Percentiles rank a stretch among this genome's conserved stretches.
Evolutionary conservation across 2,113 vertebrate genomes (phyloP).

Genomic region (Neotoma lepida): DNA sequence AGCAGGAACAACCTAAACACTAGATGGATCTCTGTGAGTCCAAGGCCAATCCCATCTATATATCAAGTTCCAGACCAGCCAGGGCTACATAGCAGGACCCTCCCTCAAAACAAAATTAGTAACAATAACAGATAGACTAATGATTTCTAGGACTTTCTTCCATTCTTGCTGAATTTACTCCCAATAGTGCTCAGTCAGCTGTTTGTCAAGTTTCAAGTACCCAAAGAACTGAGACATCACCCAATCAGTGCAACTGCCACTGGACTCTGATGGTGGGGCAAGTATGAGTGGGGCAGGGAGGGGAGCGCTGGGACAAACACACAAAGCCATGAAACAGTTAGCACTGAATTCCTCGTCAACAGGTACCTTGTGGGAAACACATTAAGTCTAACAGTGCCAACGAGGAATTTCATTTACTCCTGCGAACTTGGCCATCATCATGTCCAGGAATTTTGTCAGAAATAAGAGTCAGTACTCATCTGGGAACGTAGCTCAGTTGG

Average conservation of each 20-base stretch:
- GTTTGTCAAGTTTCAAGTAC: not conserved
- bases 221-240: not conserved
- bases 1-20: not conserved
- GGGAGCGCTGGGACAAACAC: not conserved
- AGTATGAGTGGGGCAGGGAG: not conserved
- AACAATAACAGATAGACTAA: not conserved
- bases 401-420: not conserved
- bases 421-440: not conserved
- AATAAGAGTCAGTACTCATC: not conserved
- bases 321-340: not conserved
- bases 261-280: not conserved
- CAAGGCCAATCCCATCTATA: not conserved
- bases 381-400: not conserved
- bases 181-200: not conserved
- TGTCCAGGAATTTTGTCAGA: not conserved
- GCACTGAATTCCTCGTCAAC: not conserved
- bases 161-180: not conserved
- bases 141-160: not conserved
- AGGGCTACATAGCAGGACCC: not conserved
- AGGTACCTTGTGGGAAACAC: not conserved
- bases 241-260: not conserved
- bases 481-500: not conserved
- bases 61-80: not conserved
- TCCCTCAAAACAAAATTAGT: not conserved
- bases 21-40: not conserved